phyloP scores from a whole-genome alignment of 1,140 invertebrate species.

The Zaprionus davidi region DNA sequence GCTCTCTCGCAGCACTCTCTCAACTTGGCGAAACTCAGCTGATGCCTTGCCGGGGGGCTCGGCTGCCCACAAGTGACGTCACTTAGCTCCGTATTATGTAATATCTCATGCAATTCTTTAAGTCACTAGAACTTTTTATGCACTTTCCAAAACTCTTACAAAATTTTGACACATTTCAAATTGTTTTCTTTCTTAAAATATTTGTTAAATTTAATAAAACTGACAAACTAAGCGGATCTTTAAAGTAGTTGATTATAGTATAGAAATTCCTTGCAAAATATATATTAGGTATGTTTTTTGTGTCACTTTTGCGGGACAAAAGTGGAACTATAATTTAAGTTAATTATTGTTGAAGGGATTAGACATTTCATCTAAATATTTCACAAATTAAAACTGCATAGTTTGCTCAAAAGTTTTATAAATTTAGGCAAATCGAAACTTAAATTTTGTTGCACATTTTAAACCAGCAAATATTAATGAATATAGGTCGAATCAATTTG shows the following conservation, averaged over 20 bases:
- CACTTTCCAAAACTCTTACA: not conserved
- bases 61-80: not conserved
- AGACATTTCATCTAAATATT: not conserved
- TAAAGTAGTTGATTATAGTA: no score
- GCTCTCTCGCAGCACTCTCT: constrained; percentile 24
- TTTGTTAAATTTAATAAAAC: no score
- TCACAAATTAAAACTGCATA: not conserved
- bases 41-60: not conserved
- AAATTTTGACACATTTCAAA: not conserved
- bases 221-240: no score
- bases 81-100: not conserved
- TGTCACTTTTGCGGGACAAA: no score
- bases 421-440: not conserved
- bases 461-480: not conserved
- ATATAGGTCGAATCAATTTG: not conserved
- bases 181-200: not conserved
- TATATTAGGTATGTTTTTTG: no score
- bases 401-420: not conserved
- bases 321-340: not conserved
- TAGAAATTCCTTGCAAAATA: no score
- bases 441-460: not conserved
- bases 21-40: not conserved
- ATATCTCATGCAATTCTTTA: not conserved
- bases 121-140: not conserved
- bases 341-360: not conserved